Conservation (phyloP, 1,140 invertebrate genomes). For the Drosophila lacteicornis region DNA sequence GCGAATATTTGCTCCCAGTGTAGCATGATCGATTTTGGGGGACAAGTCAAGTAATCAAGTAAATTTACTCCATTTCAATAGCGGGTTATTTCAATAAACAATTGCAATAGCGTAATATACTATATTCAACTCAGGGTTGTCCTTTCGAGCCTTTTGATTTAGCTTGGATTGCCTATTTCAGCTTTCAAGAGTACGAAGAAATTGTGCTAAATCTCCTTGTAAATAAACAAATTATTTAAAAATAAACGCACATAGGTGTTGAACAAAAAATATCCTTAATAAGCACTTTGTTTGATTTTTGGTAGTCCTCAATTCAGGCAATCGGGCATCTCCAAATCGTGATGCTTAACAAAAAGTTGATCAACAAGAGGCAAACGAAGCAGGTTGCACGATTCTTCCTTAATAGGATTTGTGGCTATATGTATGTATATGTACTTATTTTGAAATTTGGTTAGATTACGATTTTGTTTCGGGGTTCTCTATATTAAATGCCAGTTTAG, state of each 20-base stretch:
- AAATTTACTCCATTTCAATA: slow-evolving; percentile 16
- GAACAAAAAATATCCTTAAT: slow-evolving; percentile 31
- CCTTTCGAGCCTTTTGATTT: slow-evolving; percentile 29
- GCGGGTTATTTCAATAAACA: slow-evolving; percentile 25
- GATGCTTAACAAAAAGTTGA: slow-evolving; percentile 30
- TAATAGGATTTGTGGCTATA: slow-evolving; percentile 54
- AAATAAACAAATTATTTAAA: slow-evolving; percentile 30
- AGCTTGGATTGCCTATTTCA: slow-evolving; percentile 26
- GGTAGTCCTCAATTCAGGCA: slow-evolving; percentile 12
- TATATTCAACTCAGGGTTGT: slow-evolving; percentile 18
- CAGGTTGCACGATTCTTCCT: slow-evolving; percentile 28
- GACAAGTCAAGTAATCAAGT: slow-evolving; percentile 6
- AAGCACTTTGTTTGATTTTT: slow-evolving; percentile 36
- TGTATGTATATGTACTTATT: slow-evolving; percentile 43
- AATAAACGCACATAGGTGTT: slow-evolving; percentile 30
- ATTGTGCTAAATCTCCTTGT: slow-evolving; percentile 46
- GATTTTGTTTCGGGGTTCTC: slow-evolving; percentile 36
- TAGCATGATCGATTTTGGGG: slow-evolving; percentile 11
- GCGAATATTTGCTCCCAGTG: slow-evolving; percentile 38
- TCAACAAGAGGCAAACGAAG: slow-evolving; percentile 38
- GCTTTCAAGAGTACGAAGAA: slow-evolving; percentile 33
- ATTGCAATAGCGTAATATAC: slow-evolving; percentile 9
- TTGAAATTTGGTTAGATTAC: slow-evolving; percentile 58
- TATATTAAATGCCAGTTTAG: slow-evolving; percentile 56
- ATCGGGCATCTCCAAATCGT: not conserved